Conservation (phyloP, 2,113 vertebrate genomes). For the Hyperoodon ampullatus region DNA sequence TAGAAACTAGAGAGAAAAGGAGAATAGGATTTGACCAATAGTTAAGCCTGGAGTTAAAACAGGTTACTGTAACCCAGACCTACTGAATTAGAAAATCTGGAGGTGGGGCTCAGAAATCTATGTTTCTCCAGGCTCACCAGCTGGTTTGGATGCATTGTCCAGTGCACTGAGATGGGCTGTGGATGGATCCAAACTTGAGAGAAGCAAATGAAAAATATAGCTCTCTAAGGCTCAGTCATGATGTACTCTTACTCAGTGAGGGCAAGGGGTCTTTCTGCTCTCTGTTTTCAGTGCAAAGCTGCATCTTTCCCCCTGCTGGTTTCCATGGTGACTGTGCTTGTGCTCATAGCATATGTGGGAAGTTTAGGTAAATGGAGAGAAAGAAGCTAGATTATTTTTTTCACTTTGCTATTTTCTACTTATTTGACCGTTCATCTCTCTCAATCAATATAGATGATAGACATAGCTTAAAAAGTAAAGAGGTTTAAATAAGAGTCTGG, state of each 20-base stretch:
- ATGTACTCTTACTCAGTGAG: neutral
- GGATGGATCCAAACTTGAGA: neutral
- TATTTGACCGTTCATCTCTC: neutral
- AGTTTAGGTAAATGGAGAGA: neutral
- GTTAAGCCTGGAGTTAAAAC: neutral
- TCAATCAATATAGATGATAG: neutral
- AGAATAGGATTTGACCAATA: neutral
- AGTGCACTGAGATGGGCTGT: neutral
- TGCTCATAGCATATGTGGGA: neutral
- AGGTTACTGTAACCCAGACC: neutral
- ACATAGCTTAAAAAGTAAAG: neutral
- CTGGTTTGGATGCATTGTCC: neutral
- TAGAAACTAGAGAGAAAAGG: neutral
- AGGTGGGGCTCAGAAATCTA: accelerated
- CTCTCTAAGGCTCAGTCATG: neutral
- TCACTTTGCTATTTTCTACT: neutral
- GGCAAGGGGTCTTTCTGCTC: neutral
- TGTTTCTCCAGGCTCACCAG: neutral
- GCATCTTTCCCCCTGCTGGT: neutral
- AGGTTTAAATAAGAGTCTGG: neutral
- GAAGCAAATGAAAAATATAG: neutral
- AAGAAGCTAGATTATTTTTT: neutral
- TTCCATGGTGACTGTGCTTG: neutral
- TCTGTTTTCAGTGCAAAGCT: neutral
- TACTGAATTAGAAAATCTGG: neutral